A percentile compares a stretch with the other conserved stretches of the same genome.
Evolutionary conservation across 2,113 vertebrate genomes (phyloP).

Genomic region (Oenanthe oenanthe): DNA sequence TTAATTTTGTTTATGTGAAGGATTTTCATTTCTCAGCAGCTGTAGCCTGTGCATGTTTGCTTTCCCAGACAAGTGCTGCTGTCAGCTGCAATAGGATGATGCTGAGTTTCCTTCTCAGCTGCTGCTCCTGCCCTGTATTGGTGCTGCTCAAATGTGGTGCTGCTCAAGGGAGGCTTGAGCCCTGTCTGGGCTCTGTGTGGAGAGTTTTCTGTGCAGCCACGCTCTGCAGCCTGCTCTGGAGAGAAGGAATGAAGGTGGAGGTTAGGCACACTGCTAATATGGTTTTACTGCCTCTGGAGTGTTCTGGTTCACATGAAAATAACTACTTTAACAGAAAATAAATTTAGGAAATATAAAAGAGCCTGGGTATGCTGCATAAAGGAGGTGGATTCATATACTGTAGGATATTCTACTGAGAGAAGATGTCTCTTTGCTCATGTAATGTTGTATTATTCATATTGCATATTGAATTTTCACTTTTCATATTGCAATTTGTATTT

Average conservation of each 20-base stretch:
- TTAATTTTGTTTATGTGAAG: neutral
- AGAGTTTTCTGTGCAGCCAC: neutral
- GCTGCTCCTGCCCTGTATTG: neutral
- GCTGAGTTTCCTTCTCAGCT: neutral
- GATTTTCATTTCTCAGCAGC: neutral
- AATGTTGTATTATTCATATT: constrained; percentile 55
- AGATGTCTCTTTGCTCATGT: constrained; percentile 2
- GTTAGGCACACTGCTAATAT: neutral
- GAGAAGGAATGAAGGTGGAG: neutral
- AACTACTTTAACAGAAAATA: neutral
- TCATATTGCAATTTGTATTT: constrained; percentile 46
- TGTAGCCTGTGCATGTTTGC: neutral
- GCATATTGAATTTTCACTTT: constrained; percentile 55
- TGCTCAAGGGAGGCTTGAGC: neutral
- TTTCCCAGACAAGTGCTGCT: neutral
- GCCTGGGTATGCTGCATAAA: neutral
- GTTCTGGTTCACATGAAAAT: neutral
- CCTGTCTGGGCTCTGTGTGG: rapidly evolving
- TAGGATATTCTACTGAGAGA: neutral
- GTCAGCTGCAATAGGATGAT: neutral
- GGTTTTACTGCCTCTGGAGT: neutral
- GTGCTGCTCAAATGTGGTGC: rapidly evolving
- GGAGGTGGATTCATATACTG: neutral
- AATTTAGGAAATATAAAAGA: neutral
- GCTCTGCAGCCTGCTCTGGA: neutral